Evolutionary conservation across 2,797 vertebrate genomes (phyloP).

Genomic region (Sebastes glaucus): DNA sequence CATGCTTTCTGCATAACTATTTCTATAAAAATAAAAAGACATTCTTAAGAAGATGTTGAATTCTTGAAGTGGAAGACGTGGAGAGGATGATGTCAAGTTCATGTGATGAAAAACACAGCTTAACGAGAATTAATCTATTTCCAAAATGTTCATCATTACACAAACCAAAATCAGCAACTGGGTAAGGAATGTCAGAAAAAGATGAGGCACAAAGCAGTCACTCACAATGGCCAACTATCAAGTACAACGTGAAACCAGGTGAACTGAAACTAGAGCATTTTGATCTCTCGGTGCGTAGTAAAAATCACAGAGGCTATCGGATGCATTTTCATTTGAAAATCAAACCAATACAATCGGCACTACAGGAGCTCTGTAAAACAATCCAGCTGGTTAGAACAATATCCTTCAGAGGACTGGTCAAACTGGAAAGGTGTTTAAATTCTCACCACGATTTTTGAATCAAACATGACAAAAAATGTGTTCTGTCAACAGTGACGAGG

Average conservation of each 20-base stretch:
- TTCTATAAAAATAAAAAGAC: neutral
- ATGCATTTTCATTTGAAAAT: neutral
- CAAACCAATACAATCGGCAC: neutral
- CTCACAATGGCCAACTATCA: neutral
- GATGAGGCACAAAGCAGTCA: neutral
- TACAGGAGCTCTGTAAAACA: too few species aligned
- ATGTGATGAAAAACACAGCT: neutral
- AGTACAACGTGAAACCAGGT: neutral
- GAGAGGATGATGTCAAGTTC: neutral
- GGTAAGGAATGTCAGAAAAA: neutral
- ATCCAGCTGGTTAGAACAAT: neutral
- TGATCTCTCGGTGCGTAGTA: neutral
- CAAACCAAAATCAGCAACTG: neutral
- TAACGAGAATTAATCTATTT: neutral
- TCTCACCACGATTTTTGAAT: neutral
- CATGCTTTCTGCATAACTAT: neutral
- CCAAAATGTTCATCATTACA: neutral
- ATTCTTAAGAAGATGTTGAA: neutral
- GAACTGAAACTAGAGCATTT: neutral
- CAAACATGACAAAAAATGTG: neutral
- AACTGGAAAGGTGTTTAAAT: neutral
- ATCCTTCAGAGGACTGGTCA: neutral
- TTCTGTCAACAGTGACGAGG: fast-evolving
- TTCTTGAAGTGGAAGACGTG: neutral
- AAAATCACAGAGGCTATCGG: neutral